Evolutionary conservation across 2,888 invertebrate genomes (phyloP).

Genomic region (Lasioglossum calceatum): DNA sequence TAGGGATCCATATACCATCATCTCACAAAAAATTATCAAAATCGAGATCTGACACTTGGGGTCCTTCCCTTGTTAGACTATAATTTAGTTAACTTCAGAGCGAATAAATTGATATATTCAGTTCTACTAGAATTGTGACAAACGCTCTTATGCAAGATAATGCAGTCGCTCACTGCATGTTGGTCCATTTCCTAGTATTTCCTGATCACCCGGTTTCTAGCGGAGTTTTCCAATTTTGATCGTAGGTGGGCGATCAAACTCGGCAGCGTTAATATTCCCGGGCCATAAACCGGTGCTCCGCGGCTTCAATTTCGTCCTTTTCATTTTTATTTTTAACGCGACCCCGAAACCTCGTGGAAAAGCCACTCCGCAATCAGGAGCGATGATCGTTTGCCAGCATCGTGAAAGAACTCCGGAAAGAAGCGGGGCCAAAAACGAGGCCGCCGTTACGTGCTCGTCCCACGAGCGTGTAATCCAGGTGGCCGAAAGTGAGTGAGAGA

Average conservation of each 20-base stretch:
- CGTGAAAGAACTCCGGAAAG: conserved; percentile 31
- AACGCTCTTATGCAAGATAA: too few species aligned
- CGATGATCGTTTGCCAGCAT: conserved; percentile 37
- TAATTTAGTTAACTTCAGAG: too few species aligned
- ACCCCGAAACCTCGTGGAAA: conserved; percentile 3
- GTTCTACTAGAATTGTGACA: too few species aligned
- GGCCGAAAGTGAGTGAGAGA: not conserved
- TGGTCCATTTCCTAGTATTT: not conserved
- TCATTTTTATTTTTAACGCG: conserved; percentile 20
- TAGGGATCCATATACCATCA: too few species aligned
- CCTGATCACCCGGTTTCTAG: not conserved
- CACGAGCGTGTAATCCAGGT: conserved; percentile 28
- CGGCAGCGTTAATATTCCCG: not conserved
- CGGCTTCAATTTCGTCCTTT: conserved; percentile 18
- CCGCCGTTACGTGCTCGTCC: conserved; percentile 23
- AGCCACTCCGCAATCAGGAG: conserved; percentile 20
- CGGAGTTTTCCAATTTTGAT: not conserved
- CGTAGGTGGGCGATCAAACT: conserved; percentile 10
- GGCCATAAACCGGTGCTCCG: conserved; percentile 1
- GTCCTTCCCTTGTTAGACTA: too few species aligned
- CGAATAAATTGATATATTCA: too few species aligned
- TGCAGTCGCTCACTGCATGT: too few species aligned
- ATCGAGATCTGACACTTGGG: too few species aligned
- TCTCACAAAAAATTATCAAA: too few species aligned
- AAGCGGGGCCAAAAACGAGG: conserved; percentile 29